These are phyloP conservation scores for Echeneis naucrates DNA, from an alignment of 2,797 vertebrate species.

Conservation along the genomic window DNA sequence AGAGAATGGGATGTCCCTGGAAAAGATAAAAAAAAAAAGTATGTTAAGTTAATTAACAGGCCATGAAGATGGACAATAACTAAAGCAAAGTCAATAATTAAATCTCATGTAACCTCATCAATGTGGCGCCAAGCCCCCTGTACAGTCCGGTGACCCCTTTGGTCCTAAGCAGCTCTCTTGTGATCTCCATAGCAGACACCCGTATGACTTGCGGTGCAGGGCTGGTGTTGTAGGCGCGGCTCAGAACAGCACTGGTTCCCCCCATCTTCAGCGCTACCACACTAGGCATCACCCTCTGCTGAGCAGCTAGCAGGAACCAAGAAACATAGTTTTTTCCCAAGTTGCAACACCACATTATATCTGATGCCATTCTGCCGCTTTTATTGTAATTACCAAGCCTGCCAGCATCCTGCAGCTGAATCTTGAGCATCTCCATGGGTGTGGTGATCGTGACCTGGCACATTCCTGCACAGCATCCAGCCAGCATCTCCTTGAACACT, in stretches of 20 bases:
- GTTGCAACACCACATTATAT: not conserved
- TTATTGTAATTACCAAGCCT: conserved; percentile 79
- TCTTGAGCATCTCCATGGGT: conserved; percentile 92
- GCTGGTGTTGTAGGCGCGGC: conserved; percentile 82
- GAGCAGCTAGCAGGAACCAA: conserved; percentile 76
- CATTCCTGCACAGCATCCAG: conserved; percentile 88
- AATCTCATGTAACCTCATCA: conserved; percentile 82
- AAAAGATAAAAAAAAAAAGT: conserved; percentile 24
- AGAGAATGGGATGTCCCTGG: conserved; percentile 89
- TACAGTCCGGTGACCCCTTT: conserved; percentile 87
- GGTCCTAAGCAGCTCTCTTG: conserved; percentile 85
- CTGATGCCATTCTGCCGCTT: not conserved
- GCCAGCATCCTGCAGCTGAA: conserved; percentile 89
- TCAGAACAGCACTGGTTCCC: conserved; percentile 77
- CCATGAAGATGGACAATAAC: not conserved
- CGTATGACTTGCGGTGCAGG: conserved; percentile 70
- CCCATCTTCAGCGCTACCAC: conserved; percentile 83
- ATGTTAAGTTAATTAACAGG: not conserved
- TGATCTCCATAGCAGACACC: conserved; percentile 86
- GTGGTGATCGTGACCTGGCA: conserved; percentile 89
- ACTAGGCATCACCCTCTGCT: conserved; percentile 82
- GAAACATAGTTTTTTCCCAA: not conserved
- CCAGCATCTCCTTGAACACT: conserved; percentile 88
- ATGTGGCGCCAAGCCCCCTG: conserved; percentile 86
- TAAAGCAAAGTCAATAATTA: not conserved